Conservation (phyloP, 2,113 vertebrate species). For the Procavia capensis region DNA sequence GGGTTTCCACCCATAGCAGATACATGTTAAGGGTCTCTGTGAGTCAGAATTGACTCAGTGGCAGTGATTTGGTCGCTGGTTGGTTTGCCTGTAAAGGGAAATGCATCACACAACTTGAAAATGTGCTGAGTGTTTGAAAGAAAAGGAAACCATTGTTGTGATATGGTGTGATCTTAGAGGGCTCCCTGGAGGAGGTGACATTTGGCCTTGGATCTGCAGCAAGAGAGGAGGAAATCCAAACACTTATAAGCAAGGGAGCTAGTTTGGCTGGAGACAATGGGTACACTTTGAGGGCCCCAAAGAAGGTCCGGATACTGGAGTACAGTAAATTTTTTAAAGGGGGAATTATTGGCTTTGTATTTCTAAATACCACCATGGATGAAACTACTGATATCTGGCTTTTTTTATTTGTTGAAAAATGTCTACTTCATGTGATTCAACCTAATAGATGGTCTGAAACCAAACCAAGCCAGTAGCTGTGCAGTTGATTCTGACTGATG, state of each 20-base stretch:
- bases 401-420: neutral
- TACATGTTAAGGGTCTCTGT: too few species aligned
- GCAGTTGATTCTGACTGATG: neutral
- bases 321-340: neutral
- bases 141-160: neutral
- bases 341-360: neutral
- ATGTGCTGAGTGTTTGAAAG: neutral
- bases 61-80: too few species aligned
- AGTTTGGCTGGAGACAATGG: neutral
- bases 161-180: neutral
- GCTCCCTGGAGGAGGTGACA: slow-evolving; percentile 10
- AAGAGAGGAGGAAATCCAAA: neutral
- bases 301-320: neutral
- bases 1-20: too few species aligned
- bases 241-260: too few species aligned
- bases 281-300: neutral
- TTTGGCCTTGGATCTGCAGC: slow-evolving; percentile 29
- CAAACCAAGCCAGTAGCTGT: neutral
- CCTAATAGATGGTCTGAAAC: neutral
- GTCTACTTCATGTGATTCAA: neutral
- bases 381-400: neutral
- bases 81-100: neutral
- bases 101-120: neutral
- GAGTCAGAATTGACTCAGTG: too few species aligned
- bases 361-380: neutral